Conservation (phyloP, 2,113 vertebrate species). For the Poeciliopsis turrubarensis region DNA sequence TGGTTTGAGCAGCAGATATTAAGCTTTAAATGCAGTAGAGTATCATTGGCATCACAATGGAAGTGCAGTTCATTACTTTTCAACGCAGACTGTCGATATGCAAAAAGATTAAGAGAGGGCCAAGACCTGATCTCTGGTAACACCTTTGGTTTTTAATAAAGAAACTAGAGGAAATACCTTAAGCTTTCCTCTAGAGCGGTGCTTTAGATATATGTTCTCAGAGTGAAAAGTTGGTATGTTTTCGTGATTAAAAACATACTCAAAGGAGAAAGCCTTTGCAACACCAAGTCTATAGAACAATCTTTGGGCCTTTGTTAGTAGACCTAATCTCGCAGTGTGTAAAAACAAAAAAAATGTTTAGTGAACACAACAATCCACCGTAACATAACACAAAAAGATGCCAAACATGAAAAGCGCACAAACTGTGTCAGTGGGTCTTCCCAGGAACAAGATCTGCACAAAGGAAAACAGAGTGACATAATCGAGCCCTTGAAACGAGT, state of each 20-base stretch:
- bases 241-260: too few relatives aligned
- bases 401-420: not conserved
- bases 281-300: not conserved
- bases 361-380: not conserved
- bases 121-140: too few relatives aligned
- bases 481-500: constrained; percentile 1
- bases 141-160: not conserved
- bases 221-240: not conserved
- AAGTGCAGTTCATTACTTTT: not conserved
- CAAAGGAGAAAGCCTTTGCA: not conserved
- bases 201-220: not conserved
- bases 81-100: too few relatives aligned
- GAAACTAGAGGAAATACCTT: not conserved
- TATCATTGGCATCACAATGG: not conserved
- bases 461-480: constrained; percentile 2
- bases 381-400: not conserved
- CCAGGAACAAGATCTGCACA: not conserved
- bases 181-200: too few relatives aligned
- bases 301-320: not conserved
- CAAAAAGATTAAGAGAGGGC: too few relatives aligned
- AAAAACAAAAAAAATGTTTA: not conserved
- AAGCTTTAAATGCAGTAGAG: too few relatives aligned
- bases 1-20: too few relatives aligned
- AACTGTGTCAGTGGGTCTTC: not conserved
- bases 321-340: not conserved